These are phyloP conservation scores for Teleogryllus occipitalis DNA, from an alignment of 1,140 invertebrate species.

Conservation along the genomic window DNA sequence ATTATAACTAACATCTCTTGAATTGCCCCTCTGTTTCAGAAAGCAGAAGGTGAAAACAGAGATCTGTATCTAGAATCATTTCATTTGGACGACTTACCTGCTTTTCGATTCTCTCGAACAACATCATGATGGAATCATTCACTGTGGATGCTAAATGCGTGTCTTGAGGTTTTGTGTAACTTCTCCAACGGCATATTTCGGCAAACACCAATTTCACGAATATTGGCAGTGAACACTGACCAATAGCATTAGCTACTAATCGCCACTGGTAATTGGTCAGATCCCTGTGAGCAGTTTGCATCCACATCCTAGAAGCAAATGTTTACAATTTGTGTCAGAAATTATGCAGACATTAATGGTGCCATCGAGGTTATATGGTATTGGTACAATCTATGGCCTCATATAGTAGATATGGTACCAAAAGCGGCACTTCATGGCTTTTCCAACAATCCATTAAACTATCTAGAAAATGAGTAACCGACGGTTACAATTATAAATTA, in stretches of 20 bases:
- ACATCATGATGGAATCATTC: constrained; percentile 96
- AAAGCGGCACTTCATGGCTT: too few relatives aligned
- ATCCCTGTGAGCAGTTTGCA: constrained; percentile 81
- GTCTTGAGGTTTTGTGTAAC: constrained; percentile 88
- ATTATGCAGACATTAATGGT: too few relatives aligned
- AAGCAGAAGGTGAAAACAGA: too few relatives aligned
- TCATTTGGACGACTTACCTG: constrained; percentile 43
- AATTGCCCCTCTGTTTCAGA: too few relatives aligned
- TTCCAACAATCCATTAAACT: too few relatives aligned
- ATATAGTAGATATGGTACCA: too few relatives aligned
- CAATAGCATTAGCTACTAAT: constrained; percentile 86
- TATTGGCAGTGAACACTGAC: constrained; percentile 89
- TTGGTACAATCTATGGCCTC: too few relatives aligned
- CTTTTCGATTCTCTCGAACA: constrained; percentile 90
- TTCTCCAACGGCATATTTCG: constrained; percentile 93
- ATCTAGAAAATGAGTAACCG: too few relatives aligned
- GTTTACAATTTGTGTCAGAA: neutral
- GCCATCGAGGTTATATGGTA: too few relatives aligned
- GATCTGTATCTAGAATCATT: too few relatives aligned
- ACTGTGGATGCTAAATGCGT: constrained; percentile 88
- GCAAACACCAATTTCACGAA: constrained; percentile 96
- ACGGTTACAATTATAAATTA: too few relatives aligned
- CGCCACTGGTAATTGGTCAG: constrained; percentile 90
- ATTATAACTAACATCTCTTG: too few relatives aligned
- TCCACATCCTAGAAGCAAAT: constrained; percentile 65